Conservation (phyloP, 2,113 vertebrate species). For the Lasiurus borealis region DNA sequence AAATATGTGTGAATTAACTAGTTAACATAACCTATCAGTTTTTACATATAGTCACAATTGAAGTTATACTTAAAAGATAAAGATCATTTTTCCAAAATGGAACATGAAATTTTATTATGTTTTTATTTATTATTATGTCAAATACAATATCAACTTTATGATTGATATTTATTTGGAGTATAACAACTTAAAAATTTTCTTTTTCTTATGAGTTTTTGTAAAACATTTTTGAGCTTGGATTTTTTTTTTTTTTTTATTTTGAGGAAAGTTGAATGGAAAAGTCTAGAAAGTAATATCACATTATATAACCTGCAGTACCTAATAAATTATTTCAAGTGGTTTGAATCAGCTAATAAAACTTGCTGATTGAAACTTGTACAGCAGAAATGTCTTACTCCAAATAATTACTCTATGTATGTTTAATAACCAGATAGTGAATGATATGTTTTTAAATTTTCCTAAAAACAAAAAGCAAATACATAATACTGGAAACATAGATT, state of each 20-base stretch:
- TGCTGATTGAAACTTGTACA: neutral
- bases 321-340: neutral
- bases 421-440: neutral
- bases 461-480: neutral
- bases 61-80: neutral
- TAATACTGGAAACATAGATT: neutral
- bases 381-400: neutral
- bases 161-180: neutral
- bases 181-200: neutral
- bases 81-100: neutral
- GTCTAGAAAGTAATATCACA: neutral
- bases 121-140: neutral
- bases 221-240: neutral
- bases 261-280: neutral
- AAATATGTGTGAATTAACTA: neutral
- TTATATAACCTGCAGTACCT: neutral
- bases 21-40: neutral
- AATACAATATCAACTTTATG: neutral
- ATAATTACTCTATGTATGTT: neutral
- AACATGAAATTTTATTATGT: neutral
- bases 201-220: neutral
- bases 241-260: neutral
- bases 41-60: neutral
- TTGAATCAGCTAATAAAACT: neutral
- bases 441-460: neutral